Evolutionary conservation across 2,797 vertebrate species (phyloP).

Genomic region (Rachycentron canadum): DNA sequence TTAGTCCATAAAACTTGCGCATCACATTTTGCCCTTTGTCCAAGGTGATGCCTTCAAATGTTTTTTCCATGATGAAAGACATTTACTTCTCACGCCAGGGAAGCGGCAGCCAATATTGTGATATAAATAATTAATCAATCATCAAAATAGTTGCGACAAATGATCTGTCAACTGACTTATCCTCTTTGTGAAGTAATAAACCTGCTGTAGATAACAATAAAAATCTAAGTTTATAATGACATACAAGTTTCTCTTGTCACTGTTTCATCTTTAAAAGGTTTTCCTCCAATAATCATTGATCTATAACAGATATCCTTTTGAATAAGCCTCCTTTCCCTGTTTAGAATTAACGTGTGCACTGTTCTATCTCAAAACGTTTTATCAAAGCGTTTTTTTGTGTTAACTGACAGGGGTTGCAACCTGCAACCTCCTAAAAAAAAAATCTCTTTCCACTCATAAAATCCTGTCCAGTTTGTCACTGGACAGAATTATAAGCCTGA

Average conservation of each 20-base stretch:
- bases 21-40: neutral
- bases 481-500: neutral
- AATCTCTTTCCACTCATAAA: constrained; percentile 38
- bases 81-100: neutral
- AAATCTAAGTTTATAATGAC: neutral
- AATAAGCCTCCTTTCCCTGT: neutral
- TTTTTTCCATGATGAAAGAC: neutral
- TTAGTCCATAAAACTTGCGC: neutral
- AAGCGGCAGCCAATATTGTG: neutral
- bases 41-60: neutral
- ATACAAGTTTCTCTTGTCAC: neutral
- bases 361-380: constrained; percentile 49
- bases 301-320: constrained; percentile 20
- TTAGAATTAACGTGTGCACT: constrained; percentile 20
- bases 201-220: neutral
- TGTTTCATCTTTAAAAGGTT: neutral
- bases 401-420: constrained; percentile 45
- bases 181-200: neutral
- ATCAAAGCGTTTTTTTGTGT: constrained; percentile 54
- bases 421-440: constrained; percentile 29
- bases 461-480: neutral
- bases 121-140: too few species aligned
- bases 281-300: constrained; percentile 20
- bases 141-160: too few species aligned
- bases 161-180: neutral